Evolutionary conservation across 2,888 invertebrate species (phyloP), one percentile per base, ranked within the genome.

Genomic region (Panzeria rudis): DNA sequence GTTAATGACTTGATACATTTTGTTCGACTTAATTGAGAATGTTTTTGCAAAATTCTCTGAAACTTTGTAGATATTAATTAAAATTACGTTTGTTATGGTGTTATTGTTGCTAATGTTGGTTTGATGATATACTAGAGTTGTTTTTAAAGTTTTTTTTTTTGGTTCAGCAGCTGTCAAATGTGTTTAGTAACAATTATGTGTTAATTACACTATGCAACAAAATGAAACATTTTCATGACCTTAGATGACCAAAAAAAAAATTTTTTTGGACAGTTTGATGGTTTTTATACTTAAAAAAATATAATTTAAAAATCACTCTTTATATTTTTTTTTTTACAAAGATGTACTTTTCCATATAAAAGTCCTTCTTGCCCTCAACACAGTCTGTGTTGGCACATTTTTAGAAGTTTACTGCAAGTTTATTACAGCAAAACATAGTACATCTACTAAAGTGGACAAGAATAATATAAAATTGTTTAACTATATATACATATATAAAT

Each of bases 41-140:
- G 29, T 29, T 29, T 29, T 29, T 29, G 29, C 29, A 29, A 29
- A 29, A 29, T 29, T 29, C 2, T 29, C 5, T 4, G 54, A 17
- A n/a, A n/a, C n/a, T n/a, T n/a, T n/a, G n/a, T n/a, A 78, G 69
- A 73, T 78, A 61, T 69, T 73, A 83, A 83, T 69, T 69, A 69
- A 15, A 52, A 77, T n/a, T n/a, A 50, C 59, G 62, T 73, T 20
- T 17, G 3, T 20, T 50, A 20, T 20, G 29, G 29, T 50, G 9
- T 62, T 59, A 15, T 72, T 52, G 9, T 41, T 38, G 52, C 47
- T 72, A 52, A 20, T 38, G 17, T 66, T 56, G 15, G 6, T 59
- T 54, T 35, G 32, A 54, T 77, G 44, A 38, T 25, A 25, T 44
- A 23, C 20, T 20, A 61, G 15, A 35, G 1, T 38, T 23, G 8